Evolutionary conservation across 2,797 vertebrate genomes (phyloP).

Genomic region (Amazona finschi): DNA sequence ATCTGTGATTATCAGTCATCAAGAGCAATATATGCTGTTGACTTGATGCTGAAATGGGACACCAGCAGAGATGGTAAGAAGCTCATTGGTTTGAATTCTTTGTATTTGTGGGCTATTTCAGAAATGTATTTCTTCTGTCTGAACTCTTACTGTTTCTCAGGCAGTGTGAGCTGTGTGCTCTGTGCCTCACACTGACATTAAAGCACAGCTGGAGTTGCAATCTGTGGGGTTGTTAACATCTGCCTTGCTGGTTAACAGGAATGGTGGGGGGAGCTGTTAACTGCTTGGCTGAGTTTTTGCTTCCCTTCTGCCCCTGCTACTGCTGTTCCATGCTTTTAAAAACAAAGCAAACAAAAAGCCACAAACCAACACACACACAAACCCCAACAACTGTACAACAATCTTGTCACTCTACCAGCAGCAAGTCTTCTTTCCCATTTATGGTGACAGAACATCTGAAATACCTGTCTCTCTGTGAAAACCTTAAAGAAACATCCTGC

Average conservation of each 20-base stretch:
- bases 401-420: not conserved
- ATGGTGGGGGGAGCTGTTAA: not conserved
- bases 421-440: not conserved
- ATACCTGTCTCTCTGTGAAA: not conserved
- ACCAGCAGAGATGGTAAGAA: constrained; percentile 71
- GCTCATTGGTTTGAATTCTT: not conserved
- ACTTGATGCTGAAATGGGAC: constrained; percentile 94
- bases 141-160: not conserved
- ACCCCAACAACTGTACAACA: not conserved
- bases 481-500: not conserved
- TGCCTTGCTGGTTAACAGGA: not conserved
- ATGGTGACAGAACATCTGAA: not conserved
- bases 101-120: not conserved
- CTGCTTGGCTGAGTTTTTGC: not conserved
- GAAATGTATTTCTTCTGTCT: not conserved
- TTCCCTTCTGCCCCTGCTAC: not conserved
- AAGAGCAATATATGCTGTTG: constrained; percentile 89
- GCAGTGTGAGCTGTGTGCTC: not conserved
- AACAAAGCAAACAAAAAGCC: not conserved
- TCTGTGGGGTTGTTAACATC: not conserved
- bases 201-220: not conserved
- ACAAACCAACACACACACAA: not conserved
- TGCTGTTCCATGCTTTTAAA: not conserved
- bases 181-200: not conserved
- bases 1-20: constrained; percentile 87